Conservation (phyloP, 92 coral and sea anemone species). For the Actinostola sp. region DNA sequence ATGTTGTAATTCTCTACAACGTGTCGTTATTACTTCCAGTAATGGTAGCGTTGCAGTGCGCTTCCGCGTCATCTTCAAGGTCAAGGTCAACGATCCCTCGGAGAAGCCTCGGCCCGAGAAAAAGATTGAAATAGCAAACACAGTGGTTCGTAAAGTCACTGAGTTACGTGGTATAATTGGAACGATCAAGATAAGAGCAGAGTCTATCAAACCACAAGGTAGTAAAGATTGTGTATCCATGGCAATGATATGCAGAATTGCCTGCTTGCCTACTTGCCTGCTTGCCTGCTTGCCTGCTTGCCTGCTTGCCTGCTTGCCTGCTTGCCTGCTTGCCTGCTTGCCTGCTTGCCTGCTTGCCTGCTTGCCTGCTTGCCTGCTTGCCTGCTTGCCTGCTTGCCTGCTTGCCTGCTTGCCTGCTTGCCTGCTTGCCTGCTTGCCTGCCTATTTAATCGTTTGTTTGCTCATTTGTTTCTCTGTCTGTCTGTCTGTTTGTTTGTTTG, state of each 20-base stretch:
- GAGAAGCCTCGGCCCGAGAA: constrained; percentile 14
- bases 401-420: too few relatives aligned
- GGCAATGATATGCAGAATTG: not conserved
- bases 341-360: too few relatives aligned
- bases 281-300: not conserved
- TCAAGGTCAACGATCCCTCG: constrained; percentile 7
- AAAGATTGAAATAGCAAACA: constrained; percentile 8
- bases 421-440: too few relatives aligned
- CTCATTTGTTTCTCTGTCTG: too few relatives aligned
- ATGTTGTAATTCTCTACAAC: too few relatives aligned
- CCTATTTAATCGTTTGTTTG: too few relatives aligned
- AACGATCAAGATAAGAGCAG: not conserved
- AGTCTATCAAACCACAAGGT: constrained; percentile 19
- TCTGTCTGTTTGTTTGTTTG: too few relatives aligned
- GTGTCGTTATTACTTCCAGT: not conserved
- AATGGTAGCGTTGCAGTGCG: constrained; percentile 17
- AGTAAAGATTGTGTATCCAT: not conserved
- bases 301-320: not conserved
- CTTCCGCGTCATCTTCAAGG: constrained; percentile 26
- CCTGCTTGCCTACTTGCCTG: not conserved
- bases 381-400: too few relatives aligned
- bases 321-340: too few relatives aligned
- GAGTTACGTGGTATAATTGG: not conserved
- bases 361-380: too few relatives aligned
- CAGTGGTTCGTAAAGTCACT: constrained; percentile 2